Evolutionary conservation across 1,140 invertebrate genomes (phyloP).

Genomic region (Zophobas morio): DNA sequence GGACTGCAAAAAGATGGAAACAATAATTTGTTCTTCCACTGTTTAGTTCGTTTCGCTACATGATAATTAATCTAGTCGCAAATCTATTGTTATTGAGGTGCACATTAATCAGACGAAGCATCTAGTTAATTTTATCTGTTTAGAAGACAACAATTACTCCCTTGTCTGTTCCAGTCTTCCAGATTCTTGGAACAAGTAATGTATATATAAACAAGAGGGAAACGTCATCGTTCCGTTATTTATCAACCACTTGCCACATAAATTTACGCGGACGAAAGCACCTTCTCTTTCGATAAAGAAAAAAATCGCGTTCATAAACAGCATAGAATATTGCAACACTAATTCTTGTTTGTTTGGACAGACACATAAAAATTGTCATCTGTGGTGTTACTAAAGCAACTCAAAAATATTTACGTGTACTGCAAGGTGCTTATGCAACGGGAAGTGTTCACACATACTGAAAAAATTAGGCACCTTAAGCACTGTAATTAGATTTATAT

Average conservation of each 20-base stretch:
- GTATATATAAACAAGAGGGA: conserved; percentile 17
- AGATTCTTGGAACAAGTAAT: conserved; percentile 7
- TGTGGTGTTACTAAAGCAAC: conserved; percentile 5
- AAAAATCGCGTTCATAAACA: conserved; percentile 2
- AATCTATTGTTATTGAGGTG: conserved; percentile 35
- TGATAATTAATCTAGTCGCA: conserved; percentile 40
- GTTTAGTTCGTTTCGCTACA: conserved; percentile 19
- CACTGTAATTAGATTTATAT: no score
- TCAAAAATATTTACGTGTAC: conserved; percentile 7
- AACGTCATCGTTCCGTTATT: conserved; percentile 12
- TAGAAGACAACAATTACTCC: conserved; percentile 34
- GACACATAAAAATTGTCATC: not conserved
- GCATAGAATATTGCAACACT: not conserved
- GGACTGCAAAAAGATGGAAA: not conserved
- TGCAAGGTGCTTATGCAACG: not conserved
- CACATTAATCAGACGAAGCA: conserved; percentile 33
- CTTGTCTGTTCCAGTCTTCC: conserved; percentile 30
- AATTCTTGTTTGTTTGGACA: no score
- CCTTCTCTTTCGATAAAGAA: not conserved
- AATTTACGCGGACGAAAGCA: no score
- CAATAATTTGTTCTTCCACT: conserved; percentile 12
- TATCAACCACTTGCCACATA: conserved; percentile 3
- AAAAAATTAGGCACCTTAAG: no score
- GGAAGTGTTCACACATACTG: not conserved
- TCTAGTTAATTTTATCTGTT: conserved; percentile 42